Evolutionary conservation across 1,140 invertebrate species (phyloP).

Genomic region (Pogonognathellus flavescens): DNA sequence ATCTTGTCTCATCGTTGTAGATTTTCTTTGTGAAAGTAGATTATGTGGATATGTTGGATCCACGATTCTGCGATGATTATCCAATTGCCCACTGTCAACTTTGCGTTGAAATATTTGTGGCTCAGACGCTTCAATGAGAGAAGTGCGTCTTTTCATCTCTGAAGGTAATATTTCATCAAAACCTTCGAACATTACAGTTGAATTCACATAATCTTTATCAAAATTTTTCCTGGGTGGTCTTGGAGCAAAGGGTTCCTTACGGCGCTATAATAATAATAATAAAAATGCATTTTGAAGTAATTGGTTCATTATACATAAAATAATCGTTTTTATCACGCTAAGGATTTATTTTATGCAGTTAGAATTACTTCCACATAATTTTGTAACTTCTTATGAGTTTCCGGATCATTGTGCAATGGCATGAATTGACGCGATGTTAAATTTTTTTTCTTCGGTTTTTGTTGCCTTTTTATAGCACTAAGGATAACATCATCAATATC

Average conservation of each 20-base stretch:
- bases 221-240: constrained; percentile 18
- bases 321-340: too few species aligned
- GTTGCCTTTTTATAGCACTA: neutral
- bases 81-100: neutral
- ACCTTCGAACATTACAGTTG: neutral
- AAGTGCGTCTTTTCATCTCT: neutral
- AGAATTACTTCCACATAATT: neutral
- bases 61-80: constrained; percentile 19
- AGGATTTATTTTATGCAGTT: neutral
- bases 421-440: neutral
- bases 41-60: neutral
- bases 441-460: neutral
- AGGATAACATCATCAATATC: neutral
- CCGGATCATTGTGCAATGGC: neutral
- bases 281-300: neutral
- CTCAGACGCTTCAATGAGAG: constrained; percentile 12
- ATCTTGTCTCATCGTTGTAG: neutral
- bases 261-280: neutral
- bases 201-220: neutral
- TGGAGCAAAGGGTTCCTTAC: neutral
- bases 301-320: neutral
- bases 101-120: constrained; percentile 24
- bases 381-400: constrained; percentile 13
- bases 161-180: neutral
- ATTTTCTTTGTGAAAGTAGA: neutral